Base-by-base conservation (phyloP, 2,113 vertebrate genomes). In the Beaufortia kweichowensis region DNA sequence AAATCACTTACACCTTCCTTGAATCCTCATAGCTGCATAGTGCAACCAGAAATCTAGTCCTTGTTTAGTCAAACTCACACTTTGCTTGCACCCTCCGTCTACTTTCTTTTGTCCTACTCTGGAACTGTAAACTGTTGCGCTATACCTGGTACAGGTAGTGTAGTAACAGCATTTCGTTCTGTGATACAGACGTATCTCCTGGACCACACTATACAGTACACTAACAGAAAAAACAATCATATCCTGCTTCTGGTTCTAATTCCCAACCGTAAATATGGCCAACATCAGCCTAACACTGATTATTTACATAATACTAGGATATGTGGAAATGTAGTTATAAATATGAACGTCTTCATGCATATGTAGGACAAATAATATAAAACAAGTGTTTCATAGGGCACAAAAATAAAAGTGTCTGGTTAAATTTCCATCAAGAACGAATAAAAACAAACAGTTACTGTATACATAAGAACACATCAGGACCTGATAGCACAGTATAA, bases 221-320 rank as follows among this genome's bases (percentile, higher is more conserved):
- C 11, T 46, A 46, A 14, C 10, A 46, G 41, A 46, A 10, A 46
- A 2, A 3, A 1, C 14, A 9, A 15, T 46, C 82, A 82, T 29
- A 83, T 66, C 26, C 24, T 57, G 24, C 78, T 41, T n/a, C n/a
- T n/a, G n/a, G 48, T 74, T 56, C 77, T 79, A 33, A 82, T 73
- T 72, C 88, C 78, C 79, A 50, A 75, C 88, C 85, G n/a, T 24
- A 78, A 85, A 82, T 85, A 84, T 65, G 79, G 89, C 88, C 87
- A 86, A 77, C 5, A n/a, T 68, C 70, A 84, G 88, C 88, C 87
- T 93, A 94, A 94, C 91, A 94, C 92, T 93, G 93, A 86, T 89
- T 92, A 90, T 91, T 87, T 91, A 92, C 89, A 92, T 84, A 90
- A 93, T 84, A 91, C 91, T 94, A 82, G 84, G 84, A 76, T 23